Base-by-base conservation (phyloP, 2,797 vertebrate species). In the Spondyliosoma cantharus region DNA sequence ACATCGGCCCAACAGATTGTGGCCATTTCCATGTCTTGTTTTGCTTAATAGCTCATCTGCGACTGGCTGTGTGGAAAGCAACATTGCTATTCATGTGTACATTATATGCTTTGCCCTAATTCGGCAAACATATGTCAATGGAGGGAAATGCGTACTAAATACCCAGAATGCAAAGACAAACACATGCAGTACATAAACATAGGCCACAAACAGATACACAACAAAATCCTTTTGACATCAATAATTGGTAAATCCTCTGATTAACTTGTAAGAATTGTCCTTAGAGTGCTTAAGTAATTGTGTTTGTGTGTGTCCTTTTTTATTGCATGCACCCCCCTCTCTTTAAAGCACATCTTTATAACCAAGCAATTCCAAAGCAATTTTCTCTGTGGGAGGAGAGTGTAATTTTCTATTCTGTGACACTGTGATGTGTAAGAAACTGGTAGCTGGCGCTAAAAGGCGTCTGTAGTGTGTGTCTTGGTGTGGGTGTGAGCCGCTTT, bases 341-440 rank as follows among this genome's bases (percentile, higher is more conserved):
- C 85, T 93, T 92, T 94, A 94, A 94, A 94, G 93, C 90, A 94
- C 94, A 95, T 95, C 94, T 95, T 95, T 96, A 96, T 96, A 96
- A 96, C 95, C 94, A 95, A 95, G 94, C 93, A 93, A 96, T 96
- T 96, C 94, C 89, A 94, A 95, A 95, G 94, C 95, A 96, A 96
- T 96, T 96, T 96, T 95, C 95, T 95, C 95, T 90, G 94, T 95
- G 94, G 95, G 95, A 95, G 94, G 93, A 96, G 94, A 95, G 95
- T 95, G 95, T 96, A 95, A 96, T 96, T 96, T 96, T 95, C 95
- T 96, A 94, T 95, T 96, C 95, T 93, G 94, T 95, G 94, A 95
- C 95, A 96, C 94, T 95, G 93, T 94, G 95, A 95, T 96, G 95
- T 95, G 94, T 95, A 94, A 95, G 95, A 93, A 95, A 94, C 90